Conservation (phyloP, 1,140 invertebrate species). For the Drosophila bocki region DNA sequence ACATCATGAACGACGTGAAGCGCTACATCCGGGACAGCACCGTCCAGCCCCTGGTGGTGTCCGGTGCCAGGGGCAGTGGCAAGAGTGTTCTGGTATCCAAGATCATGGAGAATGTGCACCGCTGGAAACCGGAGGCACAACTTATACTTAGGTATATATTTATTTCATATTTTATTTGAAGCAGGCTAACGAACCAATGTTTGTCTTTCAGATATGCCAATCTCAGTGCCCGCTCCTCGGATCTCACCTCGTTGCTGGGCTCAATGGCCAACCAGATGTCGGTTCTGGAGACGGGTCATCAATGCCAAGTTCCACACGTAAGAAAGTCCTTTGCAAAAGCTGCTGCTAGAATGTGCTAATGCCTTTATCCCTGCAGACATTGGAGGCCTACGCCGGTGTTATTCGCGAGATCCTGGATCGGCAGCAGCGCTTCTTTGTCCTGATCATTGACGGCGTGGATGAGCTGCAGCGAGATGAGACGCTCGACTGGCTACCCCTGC, state of each 20-base stretch:
- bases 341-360: not conserved
- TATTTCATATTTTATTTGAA: not conserved
- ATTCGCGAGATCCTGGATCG: slow-evolving; percentile 65
- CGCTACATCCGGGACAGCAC: slow-evolving; percentile 89
- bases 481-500: slow-evolving; percentile 89
- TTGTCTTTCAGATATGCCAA: slow-evolving; percentile 70
- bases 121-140: slow-evolving; percentile 88
- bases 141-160: slow-evolving; percentile 72
- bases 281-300: slow-evolving; percentile 68
- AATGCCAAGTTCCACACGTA: slow-evolving; percentile 78
- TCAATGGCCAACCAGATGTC: slow-evolving; percentile 84
- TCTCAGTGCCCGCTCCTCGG: slow-evolving; percentile 75
- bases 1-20: slow-evolving; percentile 88
- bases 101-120: slow-evolving; percentile 88
- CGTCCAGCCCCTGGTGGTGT: slow-evolving; percentile 89
- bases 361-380: slow-evolving; percentile 42
- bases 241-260: slow-evolving; percentile 75
- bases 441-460: slow-evolving; percentile 91
- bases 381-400: slow-evolving; percentile 55
- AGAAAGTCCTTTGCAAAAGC: slow-evolving; percentile 10
- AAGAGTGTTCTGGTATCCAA: slow-evolving; percentile 92
- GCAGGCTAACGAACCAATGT: not conserved
- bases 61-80: slow-evolving; percentile 92
- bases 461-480: slow-evolving; percentile 86
- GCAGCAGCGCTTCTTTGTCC: slow-evolving; percentile 85